Base-by-base conservation (phyloP, 2,797 vertebrate species). In the Apogon hyalosoma region DNA sequence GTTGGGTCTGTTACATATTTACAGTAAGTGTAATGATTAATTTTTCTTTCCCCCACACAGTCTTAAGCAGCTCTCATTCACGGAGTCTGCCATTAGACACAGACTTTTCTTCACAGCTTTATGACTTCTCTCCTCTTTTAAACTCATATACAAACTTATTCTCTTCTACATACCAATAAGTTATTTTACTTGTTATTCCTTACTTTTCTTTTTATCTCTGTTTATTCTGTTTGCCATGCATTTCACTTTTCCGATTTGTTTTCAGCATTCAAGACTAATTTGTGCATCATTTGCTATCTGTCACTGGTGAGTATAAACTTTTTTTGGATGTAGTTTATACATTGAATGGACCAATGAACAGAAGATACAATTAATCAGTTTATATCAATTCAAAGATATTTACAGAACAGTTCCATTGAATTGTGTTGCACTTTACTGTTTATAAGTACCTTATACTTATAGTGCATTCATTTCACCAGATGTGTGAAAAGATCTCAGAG, bases 11-110 rank as follows among this genome's bases (percentile, higher is more conserved):
- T 93, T 93, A 93, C 89, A 93, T 92, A 94, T 94, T 94, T 87
- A 92, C 91, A 79, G 71, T 87, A 39, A 86, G 84, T 89, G 75
- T 93, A 94, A 94, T 94, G 90, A 94, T 94, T 94, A 88, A 93
- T 92, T 83, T 86, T 40, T 69, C 24, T 60, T 65, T 71, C 70
- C 85, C 82, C 72, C 70, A 53, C 40, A 3, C 63, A 67, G 86
- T 86, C 86, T 89, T 91, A 91, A 88, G 86, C 75, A 86, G 90
- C 78, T 16, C 14, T 82, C 53, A 57, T 69, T 75, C 81, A 68
- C 2, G 6, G 6, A 75, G 68, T 63, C 46, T 42, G 55, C 31
- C 87, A 80, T 80, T 80, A 53, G 48, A 24, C 15, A 49, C 55
- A 52, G 24, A 73, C 73, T 40, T 67, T 45, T 52, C 18, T 51